Evolutionary conservation across 2,888 invertebrate species (phyloP), one percentile per base, ranked within the genome.

Genomic region (Prosapia bicincta): DNA sequence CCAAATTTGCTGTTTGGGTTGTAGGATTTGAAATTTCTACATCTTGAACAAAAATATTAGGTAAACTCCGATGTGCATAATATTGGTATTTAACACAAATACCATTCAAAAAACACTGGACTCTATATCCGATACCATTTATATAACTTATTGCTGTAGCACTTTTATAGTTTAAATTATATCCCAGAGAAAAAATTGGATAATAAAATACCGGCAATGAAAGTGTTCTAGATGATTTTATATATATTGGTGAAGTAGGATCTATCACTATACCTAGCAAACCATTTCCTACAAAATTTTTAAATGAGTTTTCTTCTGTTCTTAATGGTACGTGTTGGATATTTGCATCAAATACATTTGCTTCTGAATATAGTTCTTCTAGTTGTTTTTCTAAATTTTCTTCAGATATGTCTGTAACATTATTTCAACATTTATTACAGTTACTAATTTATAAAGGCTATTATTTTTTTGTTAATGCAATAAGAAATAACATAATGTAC

Each of bases 31-130:
- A 89, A 0, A 96, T 86, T 82, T 89, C 89, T 74, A 96, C 89
- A 83, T 94, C 93, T 85, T 96, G 96, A 38, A 95, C 91, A 81
- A 96, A 88, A 73, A 96, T 85, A 32, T 91, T 90, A 1, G 95
- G 94, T 75, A 93, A 88, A 7, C 90, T 90, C 81, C 95, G 88
- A 84, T 95, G 95, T 7, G 95, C 93, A 83, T 93, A 95, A 84
- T 92, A 91, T 79, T 90, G 88, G 82, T 90, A 90, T 1, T 89
- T 88, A 3, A 90, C 87, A 81, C 90, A 88, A 80, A 90, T 86
- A 23, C 89, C 89, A 77, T 88, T 87, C 79, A 88, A 86, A 78
- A 90, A 89, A 82, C 93, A 93, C 83, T 92, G 91, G 85, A 89
- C 91, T 82, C 90, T 88, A 77, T 85, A 82, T 25, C 84, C 84